Base-by-base conservation (phyloP, 2,888 invertebrate genomes). In the Griposia aprilina region DNA sequence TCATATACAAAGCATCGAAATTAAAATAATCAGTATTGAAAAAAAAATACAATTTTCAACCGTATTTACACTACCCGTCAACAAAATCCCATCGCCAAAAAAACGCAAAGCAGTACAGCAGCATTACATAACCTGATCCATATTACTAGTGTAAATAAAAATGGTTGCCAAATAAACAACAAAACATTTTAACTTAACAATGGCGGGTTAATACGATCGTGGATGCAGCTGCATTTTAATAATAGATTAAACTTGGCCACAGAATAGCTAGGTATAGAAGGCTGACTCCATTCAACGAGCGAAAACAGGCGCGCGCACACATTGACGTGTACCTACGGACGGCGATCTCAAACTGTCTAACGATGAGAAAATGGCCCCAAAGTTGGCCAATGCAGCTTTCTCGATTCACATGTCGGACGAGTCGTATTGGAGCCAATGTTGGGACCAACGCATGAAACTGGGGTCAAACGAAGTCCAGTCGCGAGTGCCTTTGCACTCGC, bases 151-250 rank as follows among this genome's bases (percentile, higher is more conserved):
- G 48, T 45, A 71, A 81, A 81, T 76, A 81, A 85, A 87, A 85
- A 84, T 60, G 59, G 48, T 74, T 69, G 60, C 80, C 50, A 77
- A 74, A 82, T 83, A 87, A 84, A 89, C 75, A 88, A 75, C 70
- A 73, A 86, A 87, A 88, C 86, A 86, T 88, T 88, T 87, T 81
- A 88, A 87, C 83, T 82, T 87, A 83, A 88, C 86, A 85, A 90
- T 85, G 57, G 83, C 81, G 83, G 83, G 85, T 90, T 89, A 90
- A 89, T 88, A 87, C 84, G 82, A 87, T 82, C 82, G 88, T 88
- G 89, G 83, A 90, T 94, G 92, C 93, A 93, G 91, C 91, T 94
- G 92, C 92, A 93, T 93, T 93, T 94, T 93, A 94, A 94, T 95
- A 94, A 95, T 94, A 93, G 91, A 94, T 95, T 94, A 94, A 93